Base-by-base conservation (phyloP, 2,888 invertebrate species). In the Agrochola circellaris region DNA sequence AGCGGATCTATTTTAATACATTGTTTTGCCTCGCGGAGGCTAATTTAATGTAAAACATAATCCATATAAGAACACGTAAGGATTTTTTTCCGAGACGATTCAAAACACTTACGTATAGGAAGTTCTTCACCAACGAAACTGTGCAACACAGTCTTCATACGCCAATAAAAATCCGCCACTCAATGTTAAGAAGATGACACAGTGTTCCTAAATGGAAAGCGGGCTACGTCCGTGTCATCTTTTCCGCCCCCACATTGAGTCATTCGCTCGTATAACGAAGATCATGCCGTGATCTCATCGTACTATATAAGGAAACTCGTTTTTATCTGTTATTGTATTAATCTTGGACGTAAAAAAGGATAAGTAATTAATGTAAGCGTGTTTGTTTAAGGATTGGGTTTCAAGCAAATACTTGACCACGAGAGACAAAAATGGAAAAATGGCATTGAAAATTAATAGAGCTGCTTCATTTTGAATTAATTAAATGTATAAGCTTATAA, bases 251-350 rank as follows among this genome's bases (percentile, higher is more conserved):
- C 87, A 64, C 83, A 54, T 54, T 87, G 88, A 85, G 65, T 88
- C 88, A 87, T 45, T 45, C 45, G 17, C 54, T 38, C 70, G 62
- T 64, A 65, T n/a, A 26, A 42, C 23, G n/a, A 72, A 60, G 30
- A 75, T 64, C 74, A 68, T 38, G 38, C 48, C 30, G 73, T 88
- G 88, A 88, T 88, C 87, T 88, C 88, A 88, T 75, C 84, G n/a
- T n/a, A 26, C 85, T 74, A 0, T 56, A 80, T 77, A 88, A 26
- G 88, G 88, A 61, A 87, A 82, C 81, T 67, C 13, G 83, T 23
- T 38, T 73, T 69, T 79, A 45, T 56, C 58, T 73, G 38, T 62
- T 77, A 78, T 82, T 72, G 66, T 68, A 51, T 80, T 78, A 66
- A 78, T 68, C 67, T 54, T 70, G 48, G 26, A 58, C 17, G 60